Percentiles rank a stretch among this genome's conserved stretches.
Evolutionary conservation across 1,140 invertebrate genomes (phyloP).

Genomic region (Heliconius melpomene): DNA sequence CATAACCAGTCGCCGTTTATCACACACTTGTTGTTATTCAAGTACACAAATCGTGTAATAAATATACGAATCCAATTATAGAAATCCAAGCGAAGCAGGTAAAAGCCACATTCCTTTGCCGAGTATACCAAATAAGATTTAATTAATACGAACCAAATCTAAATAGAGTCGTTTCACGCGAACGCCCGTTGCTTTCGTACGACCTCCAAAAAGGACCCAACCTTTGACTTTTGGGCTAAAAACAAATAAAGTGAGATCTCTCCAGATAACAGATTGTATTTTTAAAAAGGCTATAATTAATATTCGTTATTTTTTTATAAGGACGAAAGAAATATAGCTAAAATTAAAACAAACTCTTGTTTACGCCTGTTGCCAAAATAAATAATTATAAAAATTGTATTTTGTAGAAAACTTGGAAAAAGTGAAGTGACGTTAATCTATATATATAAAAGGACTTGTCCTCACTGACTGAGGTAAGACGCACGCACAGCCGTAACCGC

Average conservation of each 20-base stretch:
- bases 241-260: conserved; percentile 10
- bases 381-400: too few relatives aligned
- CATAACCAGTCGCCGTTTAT: too few relatives aligned
- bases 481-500: too few relatives aligned
- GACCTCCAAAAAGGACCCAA: conserved; percentile 20
- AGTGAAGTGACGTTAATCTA: too few relatives aligned
- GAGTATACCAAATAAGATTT: not conserved
- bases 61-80: not conserved
- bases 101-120: conserved; percentile 1
- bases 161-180: conserved; percentile 22
- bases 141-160: conserved; percentile 25
- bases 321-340: too few relatives aligned
- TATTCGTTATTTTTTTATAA: too few relatives aligned
- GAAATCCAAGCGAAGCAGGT: not conserved
- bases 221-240: conserved; percentile 23
- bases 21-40: not conserved
- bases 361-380: too few relatives aligned
- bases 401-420: too few relatives aligned
- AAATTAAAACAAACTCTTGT: too few relatives aligned
- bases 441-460: too few relatives aligned
- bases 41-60: not conserved
- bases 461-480: too few relatives aligned
- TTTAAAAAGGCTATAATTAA: not conserved
- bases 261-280: not conserved
- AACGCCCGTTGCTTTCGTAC: conserved; percentile 19